Conservation (phyloP, 1,140 invertebrate species). For the Caenorhabditis tropicalis region DNA sequence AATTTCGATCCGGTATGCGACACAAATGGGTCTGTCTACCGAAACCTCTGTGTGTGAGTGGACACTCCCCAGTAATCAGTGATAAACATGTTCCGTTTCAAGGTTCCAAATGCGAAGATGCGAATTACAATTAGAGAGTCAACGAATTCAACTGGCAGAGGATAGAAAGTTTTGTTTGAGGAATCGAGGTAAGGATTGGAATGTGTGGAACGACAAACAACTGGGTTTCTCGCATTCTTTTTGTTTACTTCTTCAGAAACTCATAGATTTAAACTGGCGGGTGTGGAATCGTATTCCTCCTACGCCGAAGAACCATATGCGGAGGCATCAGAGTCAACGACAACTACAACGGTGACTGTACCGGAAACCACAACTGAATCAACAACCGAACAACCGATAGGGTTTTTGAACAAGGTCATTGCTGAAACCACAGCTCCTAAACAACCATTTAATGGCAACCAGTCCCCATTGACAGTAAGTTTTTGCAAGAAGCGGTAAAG, state of each 20-base stretch:
- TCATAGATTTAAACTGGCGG: constrained; percentile 22
- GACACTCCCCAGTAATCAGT: not conserved
- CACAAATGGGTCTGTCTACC: constrained; percentile 41
- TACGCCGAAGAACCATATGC: constrained; percentile 17
- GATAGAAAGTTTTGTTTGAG: constrained; percentile 24
- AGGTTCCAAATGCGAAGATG: constrained; percentile 33
- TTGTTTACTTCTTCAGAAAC: not conserved
- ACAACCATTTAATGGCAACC: not conserved
- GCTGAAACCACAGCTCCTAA: not conserved
- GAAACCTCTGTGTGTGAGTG: constrained; percentile 21
- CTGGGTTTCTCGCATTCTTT: not conserved
- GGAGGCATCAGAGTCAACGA: no score
- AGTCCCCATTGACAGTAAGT: constrained; percentile 1
- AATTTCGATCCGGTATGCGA: constrained; percentile 44
- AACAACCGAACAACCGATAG: not conserved
- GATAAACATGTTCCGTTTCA: constrained; percentile 25
- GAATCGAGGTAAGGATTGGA: not conserved
- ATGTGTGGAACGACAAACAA: constrained; percentile 9
- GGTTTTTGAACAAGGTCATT: constrained; percentile 8
- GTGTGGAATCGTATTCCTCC: constrained; percentile 4
- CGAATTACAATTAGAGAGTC: constrained; percentile 38
- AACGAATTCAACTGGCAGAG: constrained; percentile 38
- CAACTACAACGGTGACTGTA: not conserved
- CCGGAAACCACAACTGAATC: no score
- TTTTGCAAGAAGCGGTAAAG: constrained; percentile 17